phyloP scores from a whole-genome alignment of 2,113 vertebrate species.

The Upupa epops region DNA sequence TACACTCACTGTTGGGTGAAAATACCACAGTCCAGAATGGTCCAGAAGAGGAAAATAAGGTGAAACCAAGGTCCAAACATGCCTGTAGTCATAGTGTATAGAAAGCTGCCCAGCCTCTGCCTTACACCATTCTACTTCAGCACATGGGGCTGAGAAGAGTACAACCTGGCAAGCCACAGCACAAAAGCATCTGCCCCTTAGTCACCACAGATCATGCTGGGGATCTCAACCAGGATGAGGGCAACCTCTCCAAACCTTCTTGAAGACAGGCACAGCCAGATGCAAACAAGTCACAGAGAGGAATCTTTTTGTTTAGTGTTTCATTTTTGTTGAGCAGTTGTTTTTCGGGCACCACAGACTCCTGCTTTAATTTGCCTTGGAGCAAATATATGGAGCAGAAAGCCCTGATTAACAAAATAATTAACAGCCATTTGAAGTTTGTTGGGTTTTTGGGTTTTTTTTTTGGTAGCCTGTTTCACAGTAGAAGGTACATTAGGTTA shows the following conservation, averaged over 20 bases:
- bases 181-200: too few species aligned
- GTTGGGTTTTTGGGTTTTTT: background rate
- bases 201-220: rapidly evolving
- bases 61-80: background rate
- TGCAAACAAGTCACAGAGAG: background rate
- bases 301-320: background rate
- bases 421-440: background rate
- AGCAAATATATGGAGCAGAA: background rate
- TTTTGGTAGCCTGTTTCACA: background rate
- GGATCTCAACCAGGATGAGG: rapidly evolving
- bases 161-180: background rate
- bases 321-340: slow-evolving; percentile 11
- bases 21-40: background rate
- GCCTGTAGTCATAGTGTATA: background rate
- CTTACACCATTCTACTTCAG: background rate
- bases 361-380: slow-evolving; percentile 11
- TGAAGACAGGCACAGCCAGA: background rate
- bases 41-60: background rate
- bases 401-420: slow-evolving; percentile 39
- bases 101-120: background rate
- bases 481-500: background rate
- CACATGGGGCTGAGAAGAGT: rapidly evolving
- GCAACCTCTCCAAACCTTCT: background rate
- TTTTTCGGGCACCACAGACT: slow-evolving; percentile 7
- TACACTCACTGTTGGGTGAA: background rate